A percentile compares a stretch with the other conserved stretches of the same genome.
These are phyloP conservation scores for Motacilla alba DNA, from an alignment of 2,113 vertebrate species.

Conservation along the genomic window DNA sequence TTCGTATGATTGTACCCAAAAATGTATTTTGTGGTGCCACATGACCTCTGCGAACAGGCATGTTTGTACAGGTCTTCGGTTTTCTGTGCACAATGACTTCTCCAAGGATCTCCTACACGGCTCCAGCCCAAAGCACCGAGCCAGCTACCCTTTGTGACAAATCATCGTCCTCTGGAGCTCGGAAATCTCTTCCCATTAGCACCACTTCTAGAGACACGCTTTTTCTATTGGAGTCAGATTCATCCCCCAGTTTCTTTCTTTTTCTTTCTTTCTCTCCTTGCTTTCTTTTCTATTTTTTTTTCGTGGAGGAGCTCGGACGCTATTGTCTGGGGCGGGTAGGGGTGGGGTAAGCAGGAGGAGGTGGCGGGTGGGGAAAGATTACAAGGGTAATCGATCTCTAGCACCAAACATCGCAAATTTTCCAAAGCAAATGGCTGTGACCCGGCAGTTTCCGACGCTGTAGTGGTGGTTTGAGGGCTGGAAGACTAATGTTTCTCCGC, in stretches of 20 bases:
- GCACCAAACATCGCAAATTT: slow-evolving; percentile 82
- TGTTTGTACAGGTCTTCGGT: slow-evolving; percentile 79
- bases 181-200: slow-evolving; percentile 74
- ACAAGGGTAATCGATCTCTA: slow-evolving; percentile 72
- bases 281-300: slow-evolving; percentile 40
- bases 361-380: slow-evolving; percentile 32
- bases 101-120: slow-evolving; percentile 73
- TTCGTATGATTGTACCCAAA: slow-evolving; percentile 96
- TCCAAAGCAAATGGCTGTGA: slow-evolving; percentile 76
- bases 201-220: slow-evolving; percentile 65
- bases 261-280: slow-evolving; percentile 31
- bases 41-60: slow-evolving; percentile 99
- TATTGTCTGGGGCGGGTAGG: slow-evolving; percentile 60
- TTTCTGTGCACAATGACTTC: slow-evolving; percentile 68
- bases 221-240: slow-evolving; percentile 56
- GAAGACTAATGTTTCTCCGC: slow-evolving; percentile 74
- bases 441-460: slow-evolving; percentile 74
- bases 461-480: slow-evolving; percentile 63
- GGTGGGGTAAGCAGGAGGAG: slow-evolving; percentile 21
- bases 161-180: slow-evolving; percentile 75
- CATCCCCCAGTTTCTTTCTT: slow-evolving; percentile 63
- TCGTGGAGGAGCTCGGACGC: slow-evolving; percentile 55
- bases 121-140: slow-evolving; percentile 78
- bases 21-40: slow-evolving; percentile 99
- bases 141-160: slow-evolving; percentile 69